A percentile compares a stretch with the other conserved stretches of the same genome.
phyloP scores from a whole-genome alignment of 2,113 vertebrate species.

The Chloropsis cyanopogon region DNA sequence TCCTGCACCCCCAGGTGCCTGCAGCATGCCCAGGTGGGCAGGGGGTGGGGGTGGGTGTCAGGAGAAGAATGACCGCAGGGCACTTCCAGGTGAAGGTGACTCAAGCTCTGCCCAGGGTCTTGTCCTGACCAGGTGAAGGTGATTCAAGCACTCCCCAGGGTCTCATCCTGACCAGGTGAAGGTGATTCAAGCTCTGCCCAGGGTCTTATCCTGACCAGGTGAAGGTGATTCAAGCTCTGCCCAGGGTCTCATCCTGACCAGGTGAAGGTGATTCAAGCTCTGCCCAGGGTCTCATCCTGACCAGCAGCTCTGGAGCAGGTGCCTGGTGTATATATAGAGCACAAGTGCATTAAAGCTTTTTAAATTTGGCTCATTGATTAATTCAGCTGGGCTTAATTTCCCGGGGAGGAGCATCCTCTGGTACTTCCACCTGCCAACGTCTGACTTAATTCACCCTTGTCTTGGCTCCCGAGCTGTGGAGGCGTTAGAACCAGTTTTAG shows the following conservation, averaged over 20 bases:
- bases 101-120: neutral
- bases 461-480: neutral
- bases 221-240: accelerated
- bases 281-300: neutral
- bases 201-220: neutral
- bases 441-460: neutral
- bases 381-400: neutral
- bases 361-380: neutral
- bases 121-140: neutral
- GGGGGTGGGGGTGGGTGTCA: too few species aligned
- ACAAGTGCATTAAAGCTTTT: neutral
- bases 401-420: neutral
- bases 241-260: too few species aligned
- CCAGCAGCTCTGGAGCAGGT: neutral
- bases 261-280: accelerated
- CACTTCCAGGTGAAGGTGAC: neutral
- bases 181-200: too few species aligned
- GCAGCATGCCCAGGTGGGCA: neutral
- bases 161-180: neutral
- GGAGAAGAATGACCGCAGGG: accelerated
- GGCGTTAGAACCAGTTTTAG: neutral
- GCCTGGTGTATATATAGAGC: neutral
- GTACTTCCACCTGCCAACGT: neutral
- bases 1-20: neutral
- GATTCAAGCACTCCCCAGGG: too few species aligned